These are phyloP conservation scores for Prosapia bicincta DNA, from an alignment of 2,888 invertebrate genomes.

Conservation along the genomic window DNA sequence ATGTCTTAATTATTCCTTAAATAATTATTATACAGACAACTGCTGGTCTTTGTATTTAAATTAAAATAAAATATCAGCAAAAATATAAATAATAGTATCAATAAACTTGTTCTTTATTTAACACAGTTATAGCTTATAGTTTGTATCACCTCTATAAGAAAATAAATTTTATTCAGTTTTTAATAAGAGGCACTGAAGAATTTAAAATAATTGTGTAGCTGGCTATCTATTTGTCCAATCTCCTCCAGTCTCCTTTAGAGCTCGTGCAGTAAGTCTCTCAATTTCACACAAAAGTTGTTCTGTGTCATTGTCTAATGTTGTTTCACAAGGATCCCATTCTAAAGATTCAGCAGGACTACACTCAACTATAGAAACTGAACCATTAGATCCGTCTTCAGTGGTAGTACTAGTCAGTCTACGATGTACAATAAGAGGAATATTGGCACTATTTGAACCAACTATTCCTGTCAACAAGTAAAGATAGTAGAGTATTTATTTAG, in stretches of 20 bases:
- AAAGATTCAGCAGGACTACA: conserved; percentile 64
- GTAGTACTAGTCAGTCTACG: conserved; percentile 20
- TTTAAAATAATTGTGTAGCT: background rate
- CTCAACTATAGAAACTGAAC: conserved; percentile 41
- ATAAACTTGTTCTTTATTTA: background rate
- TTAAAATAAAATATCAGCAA: background rate
- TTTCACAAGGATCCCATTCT: conserved; percentile 62
- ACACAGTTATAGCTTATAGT: background rate
- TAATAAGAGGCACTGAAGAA: background rate
- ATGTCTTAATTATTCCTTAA: too few relatives aligned
- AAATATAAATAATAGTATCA: background rate
- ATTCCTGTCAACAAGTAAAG: too few relatives aligned
- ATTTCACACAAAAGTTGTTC: conserved; percentile 63
- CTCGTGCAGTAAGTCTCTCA: conserved; percentile 61
- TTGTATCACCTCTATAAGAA: background rate
- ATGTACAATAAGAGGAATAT: background rate
- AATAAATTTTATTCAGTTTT: background rate
- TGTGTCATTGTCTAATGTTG: conserved; percentile 60
- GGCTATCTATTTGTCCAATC: conserved; percentile 27
- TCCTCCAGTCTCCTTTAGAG: conserved; percentile 60
- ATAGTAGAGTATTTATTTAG: too few relatives aligned
- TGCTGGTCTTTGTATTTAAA: too few relatives aligned
- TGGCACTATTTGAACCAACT: background rate
- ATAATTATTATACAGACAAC: too few relatives aligned
- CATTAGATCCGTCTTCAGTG: conserved; percentile 7